Base-by-base conservation (phyloP, 23 tunicate genomes). In the Ascidia mentula region DNA sequence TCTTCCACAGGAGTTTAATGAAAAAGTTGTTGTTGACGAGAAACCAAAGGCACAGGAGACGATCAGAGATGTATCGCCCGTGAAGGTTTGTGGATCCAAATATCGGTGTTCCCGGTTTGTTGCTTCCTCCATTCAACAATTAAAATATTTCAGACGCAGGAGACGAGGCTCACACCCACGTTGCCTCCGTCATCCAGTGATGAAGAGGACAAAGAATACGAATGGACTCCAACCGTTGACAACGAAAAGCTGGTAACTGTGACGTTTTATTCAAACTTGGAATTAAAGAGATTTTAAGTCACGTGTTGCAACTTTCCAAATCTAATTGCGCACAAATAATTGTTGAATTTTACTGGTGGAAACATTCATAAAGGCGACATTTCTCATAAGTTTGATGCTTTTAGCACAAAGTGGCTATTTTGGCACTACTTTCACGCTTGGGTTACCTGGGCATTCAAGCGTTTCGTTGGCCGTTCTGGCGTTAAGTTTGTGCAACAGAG, bases 211-310 rank as follows among this genome's bases (percentile, higher is more conserved):
- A 20, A 32, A 13, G 82, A 76, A 36, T 91, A 86, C 40, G 97
- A 91, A 34, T 91, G 97, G 97, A 81, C 72, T 5, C 97, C 97
- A 0, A 81, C 87, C 18, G 83, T 85, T 2, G 73, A 85, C 30
- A 81, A 86, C 72, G 26, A 73, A 6, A 82, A 86, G 59, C 71
- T 91, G 84, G 97, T 91, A 82, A n/a, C n/a, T n/a, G n/a, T n/a
- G n/a, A n/a, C n/a, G n/a, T n/a, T n/a, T n/a, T n/a, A n/a, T n/a
- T n/a, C n/a, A n/a, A n/a, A n/a, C n/a, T n/a, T n/a, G n/a, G n/a
- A n/a, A n/a, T n/a, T n/a, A n/a, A n/a, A n/a, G n/a, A n/a, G n/a
- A n/a, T n/a, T n/a, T n/a, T n/a, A n/a, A n/a, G n/a, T n/a, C n/a
- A n/a, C n/a, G n/a, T n/a, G n/a, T n/a, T n/a, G n/a, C n/a, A n/a